Evolutionary conservation across 2,888 invertebrate species (phyloP), one percentile per base, ranked within the genome.

Genomic region (Epiblema foenella): DNA sequence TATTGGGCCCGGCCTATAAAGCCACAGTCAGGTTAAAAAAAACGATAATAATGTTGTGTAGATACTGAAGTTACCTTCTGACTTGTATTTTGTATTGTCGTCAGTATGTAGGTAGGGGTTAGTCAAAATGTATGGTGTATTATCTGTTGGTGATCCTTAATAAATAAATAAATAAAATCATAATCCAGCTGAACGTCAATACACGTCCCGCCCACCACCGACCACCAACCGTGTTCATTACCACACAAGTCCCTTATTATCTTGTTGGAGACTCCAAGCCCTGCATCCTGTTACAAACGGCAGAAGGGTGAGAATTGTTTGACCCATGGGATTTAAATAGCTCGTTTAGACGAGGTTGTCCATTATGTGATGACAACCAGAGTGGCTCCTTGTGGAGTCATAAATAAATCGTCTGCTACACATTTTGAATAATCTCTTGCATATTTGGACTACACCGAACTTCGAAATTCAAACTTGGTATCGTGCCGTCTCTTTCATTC

Each of bases 161-260:
- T n/a, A n/a, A n/a, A n/a, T n/a, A n/a, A n/a, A n/a, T n/a, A n/a
- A n/a, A n/a, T n/a, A 24, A 24, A 24, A 24, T 52, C 15, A 46
- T 46, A 56, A 56, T 56, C 56, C 56, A 56, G 56, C 56, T 56
- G 24, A 29, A 29, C 56, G 56, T 56, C 56, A 56, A 56, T 56
- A 8, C 9, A 54, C 18, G 5, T 18, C 1, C 29, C n/a, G 24
- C 56, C 56, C 56, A 54, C 56, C 29, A 9, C 2, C 9, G 56
- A 56, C 63, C 64, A 64, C 64, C 64, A 39, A n/a, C 52, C 39
- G 39, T 20, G 39, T 24, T 64, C 64, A 64, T 64, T 64, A 64
- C 52, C 64, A 64, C 64, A 64, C 64, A 64, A 63, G 52, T n/a
- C 37, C 20, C 52, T 52, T 51, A 63, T 63, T 33, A 63, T 18